Evolutionary conservation across 2,888 invertebrate species (phyloP).

Genomic region (Pherbina coryleti): DNA sequence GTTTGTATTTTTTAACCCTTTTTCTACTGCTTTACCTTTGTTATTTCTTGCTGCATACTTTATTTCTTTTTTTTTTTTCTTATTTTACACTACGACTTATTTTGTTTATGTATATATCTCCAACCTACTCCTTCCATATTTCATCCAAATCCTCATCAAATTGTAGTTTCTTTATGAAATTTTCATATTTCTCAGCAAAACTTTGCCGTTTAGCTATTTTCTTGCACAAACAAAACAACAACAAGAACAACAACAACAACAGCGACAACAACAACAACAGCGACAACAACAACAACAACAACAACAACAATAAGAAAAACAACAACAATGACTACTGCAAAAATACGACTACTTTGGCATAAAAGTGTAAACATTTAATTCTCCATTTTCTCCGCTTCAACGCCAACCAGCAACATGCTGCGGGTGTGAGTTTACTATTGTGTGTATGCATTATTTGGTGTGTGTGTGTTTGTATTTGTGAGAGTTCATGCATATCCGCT

Average conservation of each 20-base stretch:
- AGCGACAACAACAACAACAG: background rate
- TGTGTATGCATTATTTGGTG: background rate
- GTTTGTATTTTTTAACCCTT: background rate
- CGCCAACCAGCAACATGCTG: background rate
- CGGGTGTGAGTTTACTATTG: background rate
- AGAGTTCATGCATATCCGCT: background rate
- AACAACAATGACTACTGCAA: background rate
- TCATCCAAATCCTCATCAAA: background rate
- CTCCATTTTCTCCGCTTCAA: background rate
- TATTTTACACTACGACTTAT: background rate
- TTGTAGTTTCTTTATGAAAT: conserved; percentile 8
- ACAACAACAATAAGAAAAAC: background rate
- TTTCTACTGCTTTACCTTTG: background rate
- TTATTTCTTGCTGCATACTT: background rate
- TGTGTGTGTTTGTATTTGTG: background rate
- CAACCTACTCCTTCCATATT: background rate
- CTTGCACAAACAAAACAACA: background rate
- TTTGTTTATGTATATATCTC: background rate
- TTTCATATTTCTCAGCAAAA: conserved; percentile 8
- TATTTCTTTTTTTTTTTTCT: background rate
- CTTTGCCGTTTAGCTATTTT: conserved; percentile 10
- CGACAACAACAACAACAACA: background rate
- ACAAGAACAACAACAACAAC: too few species aligned
- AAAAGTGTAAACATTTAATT: conserved; percentile 30
- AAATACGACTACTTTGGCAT: conserved; percentile 4